Evolutionary conservation across 2,888 invertebrate species (phyloP).

Genomic region (Drosophila leonis): DNA sequence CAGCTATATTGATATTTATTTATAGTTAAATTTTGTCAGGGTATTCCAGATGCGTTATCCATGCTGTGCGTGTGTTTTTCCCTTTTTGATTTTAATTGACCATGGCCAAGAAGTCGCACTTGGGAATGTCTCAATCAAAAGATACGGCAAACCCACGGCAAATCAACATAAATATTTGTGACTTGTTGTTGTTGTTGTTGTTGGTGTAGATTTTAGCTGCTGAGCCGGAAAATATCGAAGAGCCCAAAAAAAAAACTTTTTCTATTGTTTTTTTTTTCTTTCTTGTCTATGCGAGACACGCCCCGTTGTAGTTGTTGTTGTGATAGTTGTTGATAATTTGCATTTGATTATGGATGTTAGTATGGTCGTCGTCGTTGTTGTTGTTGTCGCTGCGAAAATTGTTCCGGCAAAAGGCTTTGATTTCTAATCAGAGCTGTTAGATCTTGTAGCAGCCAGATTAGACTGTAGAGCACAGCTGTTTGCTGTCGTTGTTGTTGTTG

Average conservation of each 20-base stretch:
- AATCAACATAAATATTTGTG: slow-evolving; percentile 72
- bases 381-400: slow-evolving; percentile 69
- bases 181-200: slow-evolving; percentile 36
- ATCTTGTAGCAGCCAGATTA: slow-evolving; percentile 70
- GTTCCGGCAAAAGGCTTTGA: slow-evolving; percentile 76
- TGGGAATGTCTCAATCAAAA: slow-evolving; percentile 78
- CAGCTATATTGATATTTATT: not conserved
- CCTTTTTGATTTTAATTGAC: slow-evolving; percentile 73
- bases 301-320: slow-evolving; percentile 43
- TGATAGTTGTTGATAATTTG: slow-evolving; percentile 71
- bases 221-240: slow-evolving; percentile 55
- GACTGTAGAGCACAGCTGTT: slow-evolving; percentile 23
- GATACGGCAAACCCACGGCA: slow-evolving; percentile 72
- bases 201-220: slow-evolving; percentile 32
- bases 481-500: slow-evolving; percentile 21
- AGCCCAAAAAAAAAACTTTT: slow-evolving; percentile 70
- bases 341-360: slow-evolving; percentile 70
- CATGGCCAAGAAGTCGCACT: slow-evolving; percentile 80
- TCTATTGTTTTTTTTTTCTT: slow-evolving; percentile 62
- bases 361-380: slow-evolving; percentile 14
- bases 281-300: slow-evolving; percentile 54
- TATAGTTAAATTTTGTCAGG: not conserved
- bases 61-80: slow-evolving; percentile 22
- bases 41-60: slow-evolving; percentile 7
- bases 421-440: slow-evolving; percentile 66